These are phyloP conservation scores for Ochropacha duplaris DNA, from an alignment of 2,888 invertebrate genomes.

Conservation along the genomic window DNA sequence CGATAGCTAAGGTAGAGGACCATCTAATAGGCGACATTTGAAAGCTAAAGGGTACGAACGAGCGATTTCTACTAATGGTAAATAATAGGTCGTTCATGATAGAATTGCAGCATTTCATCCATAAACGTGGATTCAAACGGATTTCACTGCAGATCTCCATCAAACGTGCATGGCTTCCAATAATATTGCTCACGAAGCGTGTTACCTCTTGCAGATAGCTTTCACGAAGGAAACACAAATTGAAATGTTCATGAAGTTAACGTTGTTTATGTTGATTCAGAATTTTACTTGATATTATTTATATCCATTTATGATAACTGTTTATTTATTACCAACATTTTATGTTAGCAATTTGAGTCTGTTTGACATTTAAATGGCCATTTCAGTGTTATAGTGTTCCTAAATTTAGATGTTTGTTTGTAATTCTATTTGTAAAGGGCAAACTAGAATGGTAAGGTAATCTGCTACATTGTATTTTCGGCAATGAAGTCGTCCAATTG, in stretches of 20 bases:
- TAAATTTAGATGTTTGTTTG: neutral
- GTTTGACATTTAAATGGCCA: neutral
- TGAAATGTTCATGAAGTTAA: neutral
- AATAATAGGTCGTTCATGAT: neutral
- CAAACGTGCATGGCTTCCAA: neutral
- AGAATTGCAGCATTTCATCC: neutral
- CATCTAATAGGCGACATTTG: neutral
- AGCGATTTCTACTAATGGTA: neutral
- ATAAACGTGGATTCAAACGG: neutral
- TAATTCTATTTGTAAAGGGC: neutral
- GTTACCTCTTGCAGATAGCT: neutral
- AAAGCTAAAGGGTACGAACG: neutral
- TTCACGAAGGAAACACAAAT: neutral
- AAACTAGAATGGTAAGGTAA: neutral
- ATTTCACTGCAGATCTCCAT: neutral
- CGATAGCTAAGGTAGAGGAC: neutral
- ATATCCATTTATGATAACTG: neutral
- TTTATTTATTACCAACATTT: neutral
- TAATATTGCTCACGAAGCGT: constrained; percentile 2
- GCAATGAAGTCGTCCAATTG: neutral
- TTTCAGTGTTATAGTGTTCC: neutral
- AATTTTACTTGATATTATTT: neutral
- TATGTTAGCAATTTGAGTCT: neutral
- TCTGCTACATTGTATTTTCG: neutral
- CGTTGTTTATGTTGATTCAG: neutral